Conservation (phyloP, 2,113 vertebrate species). For the Ceyx margarethae region DNA sequence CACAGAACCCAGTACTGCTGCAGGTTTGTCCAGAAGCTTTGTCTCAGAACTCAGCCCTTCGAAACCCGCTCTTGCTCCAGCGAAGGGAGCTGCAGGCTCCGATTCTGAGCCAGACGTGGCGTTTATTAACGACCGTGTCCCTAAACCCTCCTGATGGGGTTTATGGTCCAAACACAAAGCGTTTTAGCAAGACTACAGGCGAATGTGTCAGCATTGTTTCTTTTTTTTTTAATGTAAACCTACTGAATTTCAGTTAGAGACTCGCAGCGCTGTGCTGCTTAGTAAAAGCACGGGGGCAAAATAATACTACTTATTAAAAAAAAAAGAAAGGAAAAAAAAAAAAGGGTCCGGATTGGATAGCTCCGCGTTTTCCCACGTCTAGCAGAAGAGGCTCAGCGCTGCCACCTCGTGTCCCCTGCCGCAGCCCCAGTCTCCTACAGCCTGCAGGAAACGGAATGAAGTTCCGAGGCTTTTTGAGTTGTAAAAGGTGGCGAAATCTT, state of each 20-base stretch:
- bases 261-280: background rate
- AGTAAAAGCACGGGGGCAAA: background rate
- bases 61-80: background rate
- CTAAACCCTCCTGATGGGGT: background rate
- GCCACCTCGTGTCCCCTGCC: conserved; percentile 87
- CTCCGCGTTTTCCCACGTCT: conserved; percentile 16
- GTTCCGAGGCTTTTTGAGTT: background rate
- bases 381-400: conserved; percentile 81
- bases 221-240: background rate
- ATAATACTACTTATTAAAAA: too few relatives aligned
- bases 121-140: background rate
- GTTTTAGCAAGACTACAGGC: background rate
- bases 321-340: background rate
- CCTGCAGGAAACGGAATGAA: background rate
- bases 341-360: background rate
- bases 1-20: background rate
- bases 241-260: background rate
- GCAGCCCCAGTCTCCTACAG: background rate
- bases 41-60: background rate
- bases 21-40: background rate
- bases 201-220: background rate
- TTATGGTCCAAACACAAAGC: background rate
- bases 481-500: background rate
- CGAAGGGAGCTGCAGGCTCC: background rate
- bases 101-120: background rate